Percentiles rank a stretch among this genome's conserved stretches.
These are phyloP conservation scores for Meloidogyne floridensis DNA, from an alignment of 1,140 invertebrate genomes.

Conservation along the genomic window DNA sequence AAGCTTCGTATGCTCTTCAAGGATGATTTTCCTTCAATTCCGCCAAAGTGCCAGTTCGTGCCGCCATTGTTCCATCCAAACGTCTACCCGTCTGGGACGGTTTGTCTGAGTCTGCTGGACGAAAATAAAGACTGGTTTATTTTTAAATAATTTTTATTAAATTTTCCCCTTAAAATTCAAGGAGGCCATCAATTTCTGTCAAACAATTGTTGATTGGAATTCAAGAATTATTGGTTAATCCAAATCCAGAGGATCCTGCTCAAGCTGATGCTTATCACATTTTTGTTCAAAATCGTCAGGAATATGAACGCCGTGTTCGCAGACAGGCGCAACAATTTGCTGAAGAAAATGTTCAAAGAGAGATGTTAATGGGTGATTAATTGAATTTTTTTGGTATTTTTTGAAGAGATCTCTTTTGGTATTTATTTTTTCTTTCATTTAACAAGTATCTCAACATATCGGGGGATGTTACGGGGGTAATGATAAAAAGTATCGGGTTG, in stretches of 20 bases:
- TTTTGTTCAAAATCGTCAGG: conserved; percentile 77
- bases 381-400: neutral
- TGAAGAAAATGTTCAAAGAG: conserved; percentile 54
- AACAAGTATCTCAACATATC: no score
- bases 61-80: conserved; percentile 99
- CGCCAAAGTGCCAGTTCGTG: conserved; percentile 99
- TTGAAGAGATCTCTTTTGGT: no score
- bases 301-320: conserved; percentile 94
- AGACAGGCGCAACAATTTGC: conserved; percentile 79
- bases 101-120: conserved; percentile 93
- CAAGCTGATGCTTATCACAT: conserved; percentile 99
- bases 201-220: conserved; percentile 98
- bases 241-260: conserved; percentile 88
- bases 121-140: conserved; percentile 94
- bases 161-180: neutral
- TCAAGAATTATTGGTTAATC: conserved; percentile 96
- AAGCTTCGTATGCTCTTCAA: conserved; percentile 98
- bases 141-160: neutral
- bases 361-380: conserved; percentile 32
- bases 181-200: conserved; percentile 93
- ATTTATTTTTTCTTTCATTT: no score
- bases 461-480: no score
- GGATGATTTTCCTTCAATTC: conserved; percentile 99
- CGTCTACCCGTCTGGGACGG: conserved; percentile 97
- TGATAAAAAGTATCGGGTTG: no score